Evolutionary conservation across 23 tunicate genomes (phyloP), one percentile per base, ranked within the genome.

Genomic region (Styela plicata): DNA sequence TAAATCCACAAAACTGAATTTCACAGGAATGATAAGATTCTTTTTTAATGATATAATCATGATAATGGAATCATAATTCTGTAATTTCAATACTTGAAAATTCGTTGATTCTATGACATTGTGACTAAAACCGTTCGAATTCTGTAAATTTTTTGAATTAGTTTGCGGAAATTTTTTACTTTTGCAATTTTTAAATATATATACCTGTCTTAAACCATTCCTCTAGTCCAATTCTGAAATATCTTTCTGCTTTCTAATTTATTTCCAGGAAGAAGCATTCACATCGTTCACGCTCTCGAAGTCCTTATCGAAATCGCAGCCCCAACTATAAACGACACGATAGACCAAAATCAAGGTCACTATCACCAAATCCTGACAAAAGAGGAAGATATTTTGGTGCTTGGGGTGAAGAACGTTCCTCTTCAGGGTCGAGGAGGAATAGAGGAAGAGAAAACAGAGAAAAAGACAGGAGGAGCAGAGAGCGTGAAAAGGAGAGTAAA

Each of bases 251-350:
- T n/a, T n/a, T n/a, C n/a, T n/a, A n/a, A n/a, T n/a, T n/a, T n/a
- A n/a, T n/a, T n/a, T n/a, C n/a, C n/a, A n/a, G n/a, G n/a, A n/a
- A n/a, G 57, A 44, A 70, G 52, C 63, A 31, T 34, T 73, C 82
- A 32, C 80, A 82, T 74, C 87, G 71, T n/a, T 84, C 91, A 65
- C 82, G 89, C 36, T 33, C 87, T 30, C 13, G 82, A 5, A 77
- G 81, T 33, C 67, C 64, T 27, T 24, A 83, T 32, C 69, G 62
- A 44, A 61, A 61, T 24, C 82, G 70, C 10, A 13, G 5, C 24
- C 81, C 78, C 16, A 44, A 44, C 13, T 44, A 44, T 13, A 44
- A 44, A 44, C 35, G 78, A 10, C 85, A 75, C 34, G 78, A 31
- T 2, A 25, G 74, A 21, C 33, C 44, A n/a, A 64, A 64, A 5